Conservation (phyloP, 2,113 vertebrate genomes). For the Tragulus kanchil region DNA sequence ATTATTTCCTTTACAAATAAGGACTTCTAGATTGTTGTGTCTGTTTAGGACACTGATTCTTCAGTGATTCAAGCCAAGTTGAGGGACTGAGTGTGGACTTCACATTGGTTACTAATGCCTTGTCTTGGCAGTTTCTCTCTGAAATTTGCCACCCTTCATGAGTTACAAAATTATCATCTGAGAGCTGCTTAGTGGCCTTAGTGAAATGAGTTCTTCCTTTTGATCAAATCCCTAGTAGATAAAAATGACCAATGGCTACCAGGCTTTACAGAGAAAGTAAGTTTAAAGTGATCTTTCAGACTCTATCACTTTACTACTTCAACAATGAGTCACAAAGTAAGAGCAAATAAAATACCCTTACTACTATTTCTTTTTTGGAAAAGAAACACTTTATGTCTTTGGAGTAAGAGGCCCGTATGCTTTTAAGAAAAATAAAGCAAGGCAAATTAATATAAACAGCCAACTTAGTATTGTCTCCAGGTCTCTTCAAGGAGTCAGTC, state of each 20-base stretch:
- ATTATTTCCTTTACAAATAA: not conserved
- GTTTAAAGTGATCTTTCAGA: not conserved
- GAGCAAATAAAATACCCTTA: not conserved
- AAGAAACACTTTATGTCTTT: not conserved
- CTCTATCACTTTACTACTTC: not conserved
- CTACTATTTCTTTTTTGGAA: not conserved
- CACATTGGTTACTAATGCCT: not conserved
- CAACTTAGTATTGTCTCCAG: not conserved
- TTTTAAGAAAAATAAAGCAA: not conserved
- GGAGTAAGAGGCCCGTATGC: not conserved
- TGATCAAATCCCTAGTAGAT: not conserved
- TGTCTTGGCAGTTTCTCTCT: not conserved
- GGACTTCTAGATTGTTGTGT: not conserved
- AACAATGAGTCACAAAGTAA: not conserved
- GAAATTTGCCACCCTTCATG: not conserved
- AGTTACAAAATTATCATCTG: not conserved
- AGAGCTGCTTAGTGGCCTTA: not conserved
- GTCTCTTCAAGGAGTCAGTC: not conserved
- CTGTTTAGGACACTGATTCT: not conserved
- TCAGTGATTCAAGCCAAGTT: not conserved
- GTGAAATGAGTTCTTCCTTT: not conserved
- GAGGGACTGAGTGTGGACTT: not conserved
- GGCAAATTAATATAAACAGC: conserved; percentile 6
- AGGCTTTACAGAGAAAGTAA: not conserved
- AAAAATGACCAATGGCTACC: not conserved